phyloP scores from a whole-genome alignment of 2,888 invertebrate species.

The Mimumesa dahlbomi region DNA sequence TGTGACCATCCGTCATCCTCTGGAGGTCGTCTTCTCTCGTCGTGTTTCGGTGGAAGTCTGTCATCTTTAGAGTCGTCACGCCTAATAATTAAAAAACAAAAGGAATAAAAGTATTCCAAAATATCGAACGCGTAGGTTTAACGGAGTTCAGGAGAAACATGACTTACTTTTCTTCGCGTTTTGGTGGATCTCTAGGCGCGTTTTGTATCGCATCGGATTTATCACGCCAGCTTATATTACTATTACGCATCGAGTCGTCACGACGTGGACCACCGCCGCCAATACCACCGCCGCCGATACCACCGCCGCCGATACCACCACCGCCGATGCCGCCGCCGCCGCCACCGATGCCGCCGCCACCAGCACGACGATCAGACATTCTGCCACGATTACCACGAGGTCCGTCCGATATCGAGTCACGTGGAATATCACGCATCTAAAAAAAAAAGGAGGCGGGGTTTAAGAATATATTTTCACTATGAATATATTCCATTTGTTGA shows the following conservation, averaged over 20 bases:
- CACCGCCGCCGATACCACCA: background rate
- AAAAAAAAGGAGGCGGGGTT: no score
- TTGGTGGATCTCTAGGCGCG: slow-evolving; percentile 44
- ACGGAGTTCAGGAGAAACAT: no score
- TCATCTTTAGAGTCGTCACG: slow-evolving; percentile 76
- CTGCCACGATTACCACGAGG: slow-evolving; percentile 59
- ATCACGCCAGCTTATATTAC: slow-evolving; percentile 60
- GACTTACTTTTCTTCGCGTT: slow-evolving; percentile 57
- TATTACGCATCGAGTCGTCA: slow-evolving; percentile 69
- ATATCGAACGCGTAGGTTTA: no score
- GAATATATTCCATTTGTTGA: no score
- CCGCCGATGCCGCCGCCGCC: background rate
- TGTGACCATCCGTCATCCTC: slow-evolving; percentile 81
- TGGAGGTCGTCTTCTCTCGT: slow-evolving; percentile 76
- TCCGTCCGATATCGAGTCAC: slow-evolving; percentile 57
- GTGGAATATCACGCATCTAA: slow-evolving; percentile 48
- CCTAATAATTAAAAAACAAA: no score
- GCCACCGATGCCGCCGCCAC: background rate
- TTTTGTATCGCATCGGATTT: slow-evolving; percentile 50
- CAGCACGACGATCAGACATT: slow-evolving; percentile 66
- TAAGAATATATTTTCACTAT: no score
- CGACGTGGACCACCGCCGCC: slow-evolving; percentile 72
- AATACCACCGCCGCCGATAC: background rate
- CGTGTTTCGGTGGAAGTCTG: slow-evolving; percentile 68
- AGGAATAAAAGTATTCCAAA: no score